Evolutionary conservation across 2,797 vertebrate species (phyloP), one percentile per base, ranked within the genome.

Genomic region (Alectoris magna): DNA sequence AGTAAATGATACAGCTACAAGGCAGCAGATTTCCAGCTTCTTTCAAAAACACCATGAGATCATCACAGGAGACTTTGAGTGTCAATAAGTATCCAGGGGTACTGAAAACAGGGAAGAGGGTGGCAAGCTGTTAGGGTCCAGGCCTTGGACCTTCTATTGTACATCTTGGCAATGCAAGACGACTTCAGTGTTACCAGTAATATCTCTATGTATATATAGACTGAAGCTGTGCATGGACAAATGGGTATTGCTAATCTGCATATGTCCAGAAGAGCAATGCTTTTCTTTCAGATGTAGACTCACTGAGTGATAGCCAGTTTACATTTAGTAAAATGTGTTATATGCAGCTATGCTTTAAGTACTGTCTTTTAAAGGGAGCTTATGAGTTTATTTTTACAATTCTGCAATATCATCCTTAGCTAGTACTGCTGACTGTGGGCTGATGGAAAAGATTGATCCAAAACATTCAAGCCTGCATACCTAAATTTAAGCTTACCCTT

Each of bases 401-500:
- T 91, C 78, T 87, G 31, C 62, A 85, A 29, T 69, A 85, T 69
- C 9, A 43, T 69, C 41, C 74, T 49, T 75, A 66, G 62, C 36
- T 59, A 66, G 5, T 49, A 43, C 29, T 75, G 43, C 53, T 85
- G 66, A 93, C 55, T 83, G 82, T 29, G 26, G 69, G 38, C 38
- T 75, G 67, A 80, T 87, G 87, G 91, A 83, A 62, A 49, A 49
- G 27, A 80, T 92, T 80, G 26, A 80, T 78, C 58, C 72, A 91
- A 91, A 94, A 89, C 11, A 62, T 78, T 77, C 21, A 89, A 89
- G 87, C 66, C n/a, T 59, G 27, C 66, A 80, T 31, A 72, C 63
- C 62, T 93, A 89, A 80, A 92, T 90, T 83, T 91, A 83, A 80
- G 48, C 14, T 49, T 24, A 80, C 21, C 29, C 34, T 83, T 85